Evolutionary conservation across 92 coral and sea anemone species (phyloP).

Genomic region (Zoanthus sociatus): DNA sequence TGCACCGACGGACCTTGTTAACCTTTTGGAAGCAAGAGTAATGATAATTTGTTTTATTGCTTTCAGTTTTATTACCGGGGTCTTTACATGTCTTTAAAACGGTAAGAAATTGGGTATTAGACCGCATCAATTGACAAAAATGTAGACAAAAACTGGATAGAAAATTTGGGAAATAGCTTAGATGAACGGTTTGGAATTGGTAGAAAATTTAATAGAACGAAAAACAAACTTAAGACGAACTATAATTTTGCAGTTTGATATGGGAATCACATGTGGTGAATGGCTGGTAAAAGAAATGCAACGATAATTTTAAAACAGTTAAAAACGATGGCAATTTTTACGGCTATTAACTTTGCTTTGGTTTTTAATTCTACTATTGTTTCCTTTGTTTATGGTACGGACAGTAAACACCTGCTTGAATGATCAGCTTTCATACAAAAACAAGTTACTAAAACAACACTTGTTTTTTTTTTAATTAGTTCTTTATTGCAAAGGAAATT

Average conservation of each 20-base stretch:
- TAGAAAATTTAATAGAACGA: neutral
- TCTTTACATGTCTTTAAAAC: neutral
- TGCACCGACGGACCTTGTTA: conserved; percentile 9
- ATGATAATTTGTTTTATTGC: neutral
- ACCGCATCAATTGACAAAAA: neutral
- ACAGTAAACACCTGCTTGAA: neutral
- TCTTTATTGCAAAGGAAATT: no score
- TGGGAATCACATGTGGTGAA: neutral
- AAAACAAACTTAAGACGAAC: neutral
- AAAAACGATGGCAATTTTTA: neutral
- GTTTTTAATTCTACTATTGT: neutral
- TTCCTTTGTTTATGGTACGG: neutral
- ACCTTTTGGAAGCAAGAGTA: neutral
- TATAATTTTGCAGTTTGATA: neutral
- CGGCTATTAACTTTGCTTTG: neutral
- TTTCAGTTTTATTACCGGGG: neutral
- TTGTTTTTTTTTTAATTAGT: neutral
- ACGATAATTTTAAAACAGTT: neutral
- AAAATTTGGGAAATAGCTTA: neutral
- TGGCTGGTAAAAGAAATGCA: neutral
- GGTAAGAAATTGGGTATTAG: neutral
- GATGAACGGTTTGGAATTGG: neutral
- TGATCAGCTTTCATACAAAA: neutral
- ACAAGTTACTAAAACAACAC: conserved; percentile 20
- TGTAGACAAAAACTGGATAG: neutral